Evolutionary conservation across 2,888 invertebrate species (phyloP), one percentile per base, ranked within the genome.

Genomic region (Cancer borealis): DNA sequence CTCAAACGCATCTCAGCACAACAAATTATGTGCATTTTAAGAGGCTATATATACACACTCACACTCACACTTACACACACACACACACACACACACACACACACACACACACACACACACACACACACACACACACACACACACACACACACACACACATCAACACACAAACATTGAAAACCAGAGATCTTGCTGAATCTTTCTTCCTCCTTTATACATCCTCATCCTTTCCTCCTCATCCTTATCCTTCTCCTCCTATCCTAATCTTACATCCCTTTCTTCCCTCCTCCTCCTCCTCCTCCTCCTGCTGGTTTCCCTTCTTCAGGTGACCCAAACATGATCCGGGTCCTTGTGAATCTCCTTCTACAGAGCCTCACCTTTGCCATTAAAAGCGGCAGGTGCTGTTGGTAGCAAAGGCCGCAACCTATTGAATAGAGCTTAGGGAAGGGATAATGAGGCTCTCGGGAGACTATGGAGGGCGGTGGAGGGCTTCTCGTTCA

Each of bases 331-430:
- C 30, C 14, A 79, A 79, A 79, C 79, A 79, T 79, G 79, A 79
- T 79, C 79, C 79, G 26, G 79, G 79, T 26, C 30, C 30, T 30
- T 79, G 30, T 79, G 79, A 30, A 79, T 79, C 79, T 79, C 79
- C 79, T 79, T 30, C 21, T 12, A 79, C 39, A 17, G 30, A 10
- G 30, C 79, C 79, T 79, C 79, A 79, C 79, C 79, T 79, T 79
- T 79, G 8, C 79, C 79, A 79, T 79, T 79, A 79, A 30, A 79
- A 21, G 30, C 30, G 30, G 79, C 79, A 79, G 79, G 79, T 79
- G 79, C 79, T 79, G 79, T 79, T 79, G 79, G 79, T 79, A 14
- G 79, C 79, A 79, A 30, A 79, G 79, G 79, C 79, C 79, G 79
- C 30, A 12, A 79, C 79, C 79, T 79, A 79, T 79, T 79, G 79